A percentile compares a stretch with the other conserved stretches of the same genome.
Conservation (phyloP, 2,797 vertebrate genomes). For the Aldrovandia affinis region DNA sequence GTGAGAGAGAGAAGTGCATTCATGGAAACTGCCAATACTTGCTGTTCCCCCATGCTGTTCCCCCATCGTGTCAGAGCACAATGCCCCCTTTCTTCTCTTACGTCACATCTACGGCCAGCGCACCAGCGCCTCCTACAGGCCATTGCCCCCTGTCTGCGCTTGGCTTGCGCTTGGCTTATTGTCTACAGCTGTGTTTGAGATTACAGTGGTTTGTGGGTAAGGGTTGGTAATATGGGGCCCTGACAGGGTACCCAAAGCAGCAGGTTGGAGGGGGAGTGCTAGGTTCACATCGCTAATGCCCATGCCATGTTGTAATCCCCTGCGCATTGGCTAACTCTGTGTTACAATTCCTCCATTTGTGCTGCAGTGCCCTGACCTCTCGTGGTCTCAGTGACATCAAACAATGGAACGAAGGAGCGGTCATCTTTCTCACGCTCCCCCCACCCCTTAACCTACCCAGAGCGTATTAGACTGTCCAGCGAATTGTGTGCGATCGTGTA, state of each 20-base stretch:
- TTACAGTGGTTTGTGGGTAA: constrained; percentile 1
- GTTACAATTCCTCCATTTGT: neutral
- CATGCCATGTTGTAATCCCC: neutral
- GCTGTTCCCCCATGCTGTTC: neutral
- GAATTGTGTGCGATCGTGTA: neutral
- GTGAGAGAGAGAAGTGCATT: neutral
- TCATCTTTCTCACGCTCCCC: neutral
- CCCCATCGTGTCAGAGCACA: neutral
- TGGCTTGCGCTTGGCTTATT: neutral
- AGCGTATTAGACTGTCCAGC: neutral
- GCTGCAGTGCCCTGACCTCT: neutral
- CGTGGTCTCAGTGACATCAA: neutral
- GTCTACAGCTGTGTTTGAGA: neutral
- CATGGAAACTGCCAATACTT: neutral
- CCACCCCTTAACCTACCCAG: neutral
- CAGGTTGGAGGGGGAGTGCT: neutral
- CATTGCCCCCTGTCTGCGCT: too few relatives aligned
- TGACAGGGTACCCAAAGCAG: neutral
- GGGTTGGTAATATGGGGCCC: neutral
- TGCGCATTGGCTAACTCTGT: neutral
- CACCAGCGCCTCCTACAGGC: neutral
- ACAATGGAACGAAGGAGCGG: neutral
- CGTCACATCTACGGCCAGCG: neutral
- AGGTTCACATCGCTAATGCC: neutral
- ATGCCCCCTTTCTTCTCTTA: neutral